Conservation (phyloP, 2,797 vertebrate species). For the Notamacropus eugenii region DNA sequence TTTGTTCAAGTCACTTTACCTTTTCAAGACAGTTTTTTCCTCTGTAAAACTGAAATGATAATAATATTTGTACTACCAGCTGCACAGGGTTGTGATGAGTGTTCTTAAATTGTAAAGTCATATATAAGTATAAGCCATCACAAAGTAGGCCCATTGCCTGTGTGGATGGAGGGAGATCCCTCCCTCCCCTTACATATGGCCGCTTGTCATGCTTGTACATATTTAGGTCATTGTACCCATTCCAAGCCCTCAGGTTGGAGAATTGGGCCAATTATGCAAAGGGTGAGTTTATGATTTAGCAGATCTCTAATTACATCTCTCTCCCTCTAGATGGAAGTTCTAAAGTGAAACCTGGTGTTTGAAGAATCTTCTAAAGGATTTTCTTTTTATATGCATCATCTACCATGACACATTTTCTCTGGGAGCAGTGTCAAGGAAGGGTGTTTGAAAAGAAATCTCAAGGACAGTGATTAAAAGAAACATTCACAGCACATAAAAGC, state of each 20-base stretch:
- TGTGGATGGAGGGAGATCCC: background rate
- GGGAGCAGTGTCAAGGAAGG: slow-evolving; percentile 84
- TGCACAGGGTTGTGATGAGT: background rate
- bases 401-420: slow-evolving; percentile 76
- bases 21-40: background rate
- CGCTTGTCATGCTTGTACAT: slow-evolving; percentile 4
- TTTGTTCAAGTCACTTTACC: background rate
- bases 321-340: slow-evolving; percentile 68
- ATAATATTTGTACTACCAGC: background rate
- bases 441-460: slow-evolving; percentile 81
- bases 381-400: slow-evolving; percentile 74
- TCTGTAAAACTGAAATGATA: background rate
- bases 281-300: slow-evolving; percentile 8
- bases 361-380: slow-evolving; percentile 81
- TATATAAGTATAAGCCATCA: background rate
- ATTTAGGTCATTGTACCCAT: slow-evolving; percentile 19
- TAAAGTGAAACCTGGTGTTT: slow-evolving; percentile 71
- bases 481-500: slow-evolving; percentile 72
- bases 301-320: slow-evolving; percentile 65
- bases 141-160: background rate
- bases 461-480: slow-evolving; percentile 81
- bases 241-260: background rate
- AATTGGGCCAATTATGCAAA: slow-evolving; percentile 51
- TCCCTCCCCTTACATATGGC: background rate
- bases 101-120: background rate